Percentiles rank a stretch among this genome's conserved stretches.
Evolutionary conservation across 2,113 vertebrate species (phyloP).

Genomic region (Circaetus cinerascens): DNA sequence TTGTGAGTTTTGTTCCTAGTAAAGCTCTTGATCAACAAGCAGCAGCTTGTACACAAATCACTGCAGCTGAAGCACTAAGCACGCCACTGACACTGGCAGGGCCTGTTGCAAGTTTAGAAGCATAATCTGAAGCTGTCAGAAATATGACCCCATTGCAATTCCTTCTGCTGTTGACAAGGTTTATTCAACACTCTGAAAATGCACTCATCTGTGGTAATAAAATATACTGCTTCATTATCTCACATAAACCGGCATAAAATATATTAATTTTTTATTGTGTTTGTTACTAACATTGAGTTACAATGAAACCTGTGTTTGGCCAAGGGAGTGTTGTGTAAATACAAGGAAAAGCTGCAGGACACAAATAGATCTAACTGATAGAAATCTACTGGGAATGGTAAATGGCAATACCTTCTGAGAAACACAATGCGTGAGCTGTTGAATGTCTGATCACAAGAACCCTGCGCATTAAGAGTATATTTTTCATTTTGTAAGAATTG

Average conservation of each 20-base stretch:
- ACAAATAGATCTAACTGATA: not conserved
- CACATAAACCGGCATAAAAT: not conserved
- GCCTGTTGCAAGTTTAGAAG: not conserved
- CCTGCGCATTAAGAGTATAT: rapidly evolving
- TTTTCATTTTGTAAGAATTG: not conserved
- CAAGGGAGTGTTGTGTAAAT: not conserved
- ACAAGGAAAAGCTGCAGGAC: not conserved
- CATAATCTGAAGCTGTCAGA: not conserved
- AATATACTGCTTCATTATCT: not conserved
- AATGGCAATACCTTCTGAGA: not conserved
- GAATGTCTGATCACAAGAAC: not conserved
- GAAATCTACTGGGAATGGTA: not conserved
- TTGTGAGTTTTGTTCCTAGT: not conserved
- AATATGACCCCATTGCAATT: not conserved
- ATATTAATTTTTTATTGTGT: not conserved
- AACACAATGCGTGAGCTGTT: rapidly evolving
- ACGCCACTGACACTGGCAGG: not conserved
- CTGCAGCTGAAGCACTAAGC: not conserved
- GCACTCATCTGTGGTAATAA: not conserved
- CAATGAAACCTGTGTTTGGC: not conserved
- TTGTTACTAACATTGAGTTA: not conserved
- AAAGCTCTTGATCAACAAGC: not conserved
- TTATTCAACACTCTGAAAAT: not conserved
- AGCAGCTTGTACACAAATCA: not conserved
- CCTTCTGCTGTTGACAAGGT: not conserved